These are phyloP conservation scores for Saguinus imperator DNA, from an alignment of 2,113 vertebrate species.

Conservation along the genomic window DNA sequence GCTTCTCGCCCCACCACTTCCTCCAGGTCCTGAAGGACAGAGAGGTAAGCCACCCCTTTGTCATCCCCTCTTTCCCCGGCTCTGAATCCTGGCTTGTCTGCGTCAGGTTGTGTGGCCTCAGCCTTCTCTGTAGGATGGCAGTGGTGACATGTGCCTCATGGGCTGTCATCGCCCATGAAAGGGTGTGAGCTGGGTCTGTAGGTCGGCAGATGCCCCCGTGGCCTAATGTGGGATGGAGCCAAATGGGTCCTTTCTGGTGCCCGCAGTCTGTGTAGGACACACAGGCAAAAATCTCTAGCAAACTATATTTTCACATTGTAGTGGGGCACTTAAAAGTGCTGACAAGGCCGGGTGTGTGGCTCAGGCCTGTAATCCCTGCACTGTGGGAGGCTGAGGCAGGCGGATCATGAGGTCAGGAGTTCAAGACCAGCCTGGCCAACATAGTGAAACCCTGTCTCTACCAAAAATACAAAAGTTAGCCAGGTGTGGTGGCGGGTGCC, in stretches of 20 bases:
- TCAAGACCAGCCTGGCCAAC: no score
- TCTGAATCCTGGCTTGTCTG: not conserved
- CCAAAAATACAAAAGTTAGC: no score
- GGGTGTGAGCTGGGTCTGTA: not conserved
- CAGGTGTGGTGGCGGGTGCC: no score
- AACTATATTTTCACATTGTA: fast-evolving
- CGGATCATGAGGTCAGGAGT: no score
- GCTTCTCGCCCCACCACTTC: constrained; percentile 90
- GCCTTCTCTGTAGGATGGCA: no score
- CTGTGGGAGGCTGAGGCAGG: no score
- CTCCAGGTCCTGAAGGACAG: constrained; percentile 91
- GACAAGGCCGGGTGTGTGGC: not conserved
- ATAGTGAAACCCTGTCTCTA: no score
- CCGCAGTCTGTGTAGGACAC: not conserved
- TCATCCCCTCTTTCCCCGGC: not conserved
- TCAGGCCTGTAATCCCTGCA: no score
- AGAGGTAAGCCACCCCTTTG: constrained; percentile 84
- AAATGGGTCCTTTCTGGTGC: not conserved
- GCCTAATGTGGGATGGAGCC: not conserved
- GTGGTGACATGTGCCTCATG: no score
- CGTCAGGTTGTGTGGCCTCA: not conserved
- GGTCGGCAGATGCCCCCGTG: not conserved
- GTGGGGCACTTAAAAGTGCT: not conserved
- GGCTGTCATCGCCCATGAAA: not conserved
- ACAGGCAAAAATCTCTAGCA: not conserved